These are phyloP conservation scores for Yoshiicerus persimilis DNA, from an alignment of 1,140 invertebrate genomes.

Conservation along the genomic window DNA sequence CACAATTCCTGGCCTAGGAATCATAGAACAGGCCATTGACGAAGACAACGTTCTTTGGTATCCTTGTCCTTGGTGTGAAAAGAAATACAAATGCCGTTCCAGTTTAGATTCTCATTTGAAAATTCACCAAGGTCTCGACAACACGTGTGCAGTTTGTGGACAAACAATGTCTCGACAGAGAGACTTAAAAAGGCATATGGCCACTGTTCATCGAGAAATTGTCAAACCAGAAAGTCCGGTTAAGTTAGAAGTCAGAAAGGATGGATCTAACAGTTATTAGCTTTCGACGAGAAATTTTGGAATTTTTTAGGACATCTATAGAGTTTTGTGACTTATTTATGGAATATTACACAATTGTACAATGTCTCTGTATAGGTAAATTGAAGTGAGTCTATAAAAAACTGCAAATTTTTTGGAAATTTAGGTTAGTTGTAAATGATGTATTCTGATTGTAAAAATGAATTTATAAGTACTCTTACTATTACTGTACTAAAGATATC, in stretches of 20 bases:
- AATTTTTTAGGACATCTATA: too few relatives aligned
- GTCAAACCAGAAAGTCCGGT: background rate
- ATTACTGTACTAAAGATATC: too few relatives aligned
- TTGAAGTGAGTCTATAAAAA: too few relatives aligned
- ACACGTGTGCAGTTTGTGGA: slow-evolving; percentile 34
- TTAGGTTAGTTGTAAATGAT: too few relatives aligned
- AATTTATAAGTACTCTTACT: too few relatives aligned
- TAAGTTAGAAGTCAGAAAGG: background rate
- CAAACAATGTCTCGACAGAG: slow-evolving; percentile 30
- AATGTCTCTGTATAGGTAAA: too few relatives aligned
- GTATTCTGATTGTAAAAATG: too few relatives aligned
- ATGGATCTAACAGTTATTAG: background rate
- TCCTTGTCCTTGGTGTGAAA: slow-evolving; percentile 33
- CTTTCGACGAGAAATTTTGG: background rate
- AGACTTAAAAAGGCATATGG: slow-evolving; percentile 45
- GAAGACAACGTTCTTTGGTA: background rate
- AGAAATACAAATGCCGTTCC: slow-evolving; percentile 43
- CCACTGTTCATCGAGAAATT: slow-evolving; percentile 32
- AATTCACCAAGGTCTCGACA: slow-evolving; percentile 36
- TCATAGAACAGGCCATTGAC: background rate
- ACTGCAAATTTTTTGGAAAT: too few relatives aligned
- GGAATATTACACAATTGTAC: too few relatives aligned
- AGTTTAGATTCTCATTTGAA: slow-evolving; percentile 44
- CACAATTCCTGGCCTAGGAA: background rate
- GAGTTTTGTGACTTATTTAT: too few relatives aligned